A percentile compares a stretch with the other conserved stretches of the same genome.
These are phyloP conservation scores for Oryzias celebensis DNA, from an alignment of 2,113 vertebrate species.

Conservation along the genomic window DNA sequence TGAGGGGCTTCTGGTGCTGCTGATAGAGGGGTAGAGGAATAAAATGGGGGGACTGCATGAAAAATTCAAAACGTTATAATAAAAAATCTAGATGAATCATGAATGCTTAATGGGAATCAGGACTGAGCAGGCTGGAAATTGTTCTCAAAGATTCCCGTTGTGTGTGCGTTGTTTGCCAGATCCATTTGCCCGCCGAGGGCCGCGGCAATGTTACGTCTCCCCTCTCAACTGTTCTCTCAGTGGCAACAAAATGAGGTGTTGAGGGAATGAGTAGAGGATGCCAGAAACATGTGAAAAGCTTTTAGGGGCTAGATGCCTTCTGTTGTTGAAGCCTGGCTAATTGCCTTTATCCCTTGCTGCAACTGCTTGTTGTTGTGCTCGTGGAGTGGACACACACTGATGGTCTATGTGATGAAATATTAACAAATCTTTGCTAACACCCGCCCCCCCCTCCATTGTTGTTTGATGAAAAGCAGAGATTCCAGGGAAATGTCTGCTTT, in stretches of 20 bases:
- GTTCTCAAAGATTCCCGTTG: conserved; percentile 53
- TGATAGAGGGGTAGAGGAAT: not conserved
- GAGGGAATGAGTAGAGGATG: conserved; percentile 50
- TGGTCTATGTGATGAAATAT: conserved; percentile 61
- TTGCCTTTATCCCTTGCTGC: conserved; percentile 53
- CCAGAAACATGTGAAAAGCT: conserved; percentile 69
- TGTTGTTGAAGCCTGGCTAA: conserved; percentile 64
- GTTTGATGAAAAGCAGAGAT: conserved; percentile 60
- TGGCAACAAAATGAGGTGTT: conserved; percentile 49
- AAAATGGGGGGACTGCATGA: conserved; percentile 51
- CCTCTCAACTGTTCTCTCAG: conserved; percentile 35
- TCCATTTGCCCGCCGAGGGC: conserved; percentile 24
- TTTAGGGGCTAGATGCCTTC: conserved; percentile 52
- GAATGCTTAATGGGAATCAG: conserved; percentile 77
- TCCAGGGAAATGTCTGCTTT: conserved; percentile 55
- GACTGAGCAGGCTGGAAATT: conserved; percentile 52
- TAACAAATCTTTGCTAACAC: conserved; percentile 56
- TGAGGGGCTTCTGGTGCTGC: not conserved
- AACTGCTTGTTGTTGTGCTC: conserved; percentile 49
- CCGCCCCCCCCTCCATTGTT: conserved; percentile 44
- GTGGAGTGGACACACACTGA: conserved; percentile 47
- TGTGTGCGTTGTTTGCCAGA: conserved; percentile 30
- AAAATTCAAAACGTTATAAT: conserved; percentile 80
- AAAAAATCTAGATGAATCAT: conserved; percentile 80
- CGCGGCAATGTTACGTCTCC: conserved; percentile 16